A percentile compares a stretch with the other conserved stretches of the same genome.
Evolutionary conservation across 2,113 vertebrate genomes (phyloP).

Genomic region (Atlantisia rogersi): DNA sequence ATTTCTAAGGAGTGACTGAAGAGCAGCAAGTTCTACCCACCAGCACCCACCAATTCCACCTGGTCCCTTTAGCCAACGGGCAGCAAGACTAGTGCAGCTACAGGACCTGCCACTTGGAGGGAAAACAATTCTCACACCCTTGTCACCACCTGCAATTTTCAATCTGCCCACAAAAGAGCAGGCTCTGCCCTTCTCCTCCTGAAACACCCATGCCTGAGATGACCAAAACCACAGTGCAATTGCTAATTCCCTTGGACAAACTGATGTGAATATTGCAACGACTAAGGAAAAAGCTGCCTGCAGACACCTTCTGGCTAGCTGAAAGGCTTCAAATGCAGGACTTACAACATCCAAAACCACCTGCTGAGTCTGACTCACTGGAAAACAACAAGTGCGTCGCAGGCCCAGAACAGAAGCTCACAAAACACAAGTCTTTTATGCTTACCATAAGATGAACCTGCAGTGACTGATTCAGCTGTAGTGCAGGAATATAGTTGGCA

Average conservation of each 20-base stretch:
- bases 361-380: background rate
- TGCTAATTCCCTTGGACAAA: background rate
- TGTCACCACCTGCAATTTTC: background rate
- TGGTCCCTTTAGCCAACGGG: background rate
- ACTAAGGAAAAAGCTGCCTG: background rate
- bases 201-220: background rate
- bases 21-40: background rate
- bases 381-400: background rate
- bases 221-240: background rate
- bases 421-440: background rate
- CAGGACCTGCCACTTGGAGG: background rate
- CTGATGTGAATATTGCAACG: accelerated
- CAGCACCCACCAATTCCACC: background rate
- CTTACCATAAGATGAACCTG: conserved; percentile 83
- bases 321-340: background rate
- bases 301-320: background rate
- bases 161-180: background rate
- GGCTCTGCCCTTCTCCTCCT: background rate
- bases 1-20: background rate
- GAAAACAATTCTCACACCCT: no score
- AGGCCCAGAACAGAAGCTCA: background rate
- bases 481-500: conserved; percentile 89
- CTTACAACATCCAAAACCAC: background rate
- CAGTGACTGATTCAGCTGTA: conserved; percentile 88
- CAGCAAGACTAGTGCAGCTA: background rate